These are phyloP conservation scores for Reinhardtius hippoglossoides DNA, from an alignment of 2,113 vertebrate species.

Conservation along the genomic window DNA sequence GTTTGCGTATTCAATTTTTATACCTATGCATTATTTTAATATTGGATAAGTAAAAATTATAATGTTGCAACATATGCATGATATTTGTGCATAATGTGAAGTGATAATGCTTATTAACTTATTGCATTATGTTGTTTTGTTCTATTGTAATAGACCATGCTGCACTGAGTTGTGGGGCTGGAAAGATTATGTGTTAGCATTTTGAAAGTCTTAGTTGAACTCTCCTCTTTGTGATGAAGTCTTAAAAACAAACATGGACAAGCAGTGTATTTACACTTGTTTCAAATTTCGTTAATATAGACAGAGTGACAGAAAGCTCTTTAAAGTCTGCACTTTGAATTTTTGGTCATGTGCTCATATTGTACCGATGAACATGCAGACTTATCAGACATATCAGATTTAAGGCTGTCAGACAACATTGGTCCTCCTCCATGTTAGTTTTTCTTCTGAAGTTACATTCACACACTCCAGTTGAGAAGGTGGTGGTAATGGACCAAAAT, in stretches of 20 bases:
- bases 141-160: constrained; percentile 77
- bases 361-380: constrained; percentile 5
- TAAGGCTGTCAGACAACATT: neutral
- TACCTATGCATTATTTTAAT: constrained; percentile 79
- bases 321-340: constrained; percentile 27
- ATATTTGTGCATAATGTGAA: constrained; percentile 86
- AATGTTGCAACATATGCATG: constrained; percentile 81
- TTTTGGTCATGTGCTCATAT: constrained; percentile 32
- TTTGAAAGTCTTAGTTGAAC: constrained; percentile 63
- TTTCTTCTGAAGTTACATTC: too few species aligned
- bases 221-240: constrained; percentile 63
- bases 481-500: too few species aligned
- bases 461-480: too few species aligned
- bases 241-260: constrained; percentile 25
- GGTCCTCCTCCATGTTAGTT: too few species aligned
- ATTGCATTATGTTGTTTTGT: constrained; percentile 80
- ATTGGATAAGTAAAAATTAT: constrained; percentile 70
- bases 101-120: constrained; percentile 84
- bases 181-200: constrained; percentile 62
- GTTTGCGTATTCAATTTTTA: constrained; percentile 79
- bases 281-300: constrained; percentile 5
- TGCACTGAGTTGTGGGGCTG: constrained; percentile 81
- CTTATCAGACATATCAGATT: neutral
- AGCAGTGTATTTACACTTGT: constrained; percentile 2
- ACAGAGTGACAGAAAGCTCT: constrained; percentile 34